Conservation (phyloP, 2,113 vertebrate genomes). For the Daubentonia madagascariensis region DNA sequence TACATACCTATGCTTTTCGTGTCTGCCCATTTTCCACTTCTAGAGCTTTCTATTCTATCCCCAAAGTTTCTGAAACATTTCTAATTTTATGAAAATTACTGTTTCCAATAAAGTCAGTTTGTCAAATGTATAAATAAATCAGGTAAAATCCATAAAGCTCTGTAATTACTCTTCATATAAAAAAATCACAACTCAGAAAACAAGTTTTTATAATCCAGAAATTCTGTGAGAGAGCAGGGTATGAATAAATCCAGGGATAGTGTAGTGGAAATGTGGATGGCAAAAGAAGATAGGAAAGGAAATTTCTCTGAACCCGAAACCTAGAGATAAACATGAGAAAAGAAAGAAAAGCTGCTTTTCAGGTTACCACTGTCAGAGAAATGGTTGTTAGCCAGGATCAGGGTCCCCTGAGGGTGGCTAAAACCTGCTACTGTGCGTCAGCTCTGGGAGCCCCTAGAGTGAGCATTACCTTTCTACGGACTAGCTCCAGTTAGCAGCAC, state of each 20-base stretch:
- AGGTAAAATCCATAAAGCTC: background rate
- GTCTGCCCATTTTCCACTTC: background rate
- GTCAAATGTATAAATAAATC: background rate
- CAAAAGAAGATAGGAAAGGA: background rate
- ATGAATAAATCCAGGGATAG: background rate
- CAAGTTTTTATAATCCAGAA: background rate
- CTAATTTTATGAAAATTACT: background rate
- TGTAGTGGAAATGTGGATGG: background rate
- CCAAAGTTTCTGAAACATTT: background rate
- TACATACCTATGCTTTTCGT: background rate
- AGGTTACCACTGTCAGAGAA: background rate
- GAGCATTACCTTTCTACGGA: background rate
- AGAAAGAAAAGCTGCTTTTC: background rate
- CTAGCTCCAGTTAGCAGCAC: background rate
- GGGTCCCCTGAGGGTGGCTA: background rate
- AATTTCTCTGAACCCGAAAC: background rate
- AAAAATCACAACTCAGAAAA: background rate
- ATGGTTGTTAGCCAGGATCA: background rate
- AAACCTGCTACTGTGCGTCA: background rate
- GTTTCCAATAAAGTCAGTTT: background rate
- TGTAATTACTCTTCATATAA: background rate
- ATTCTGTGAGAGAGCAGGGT: background rate
- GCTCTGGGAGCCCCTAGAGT: background rate
- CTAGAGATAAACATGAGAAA: background rate
- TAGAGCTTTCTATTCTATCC: background rate